Percentiles rank a stretch among this genome's conserved stretches.
These are phyloP conservation scores for Eupithecia tripunctaria DNA, from an alignment of 2,888 invertebrate species.

Conservation along the genomic window DNA sequence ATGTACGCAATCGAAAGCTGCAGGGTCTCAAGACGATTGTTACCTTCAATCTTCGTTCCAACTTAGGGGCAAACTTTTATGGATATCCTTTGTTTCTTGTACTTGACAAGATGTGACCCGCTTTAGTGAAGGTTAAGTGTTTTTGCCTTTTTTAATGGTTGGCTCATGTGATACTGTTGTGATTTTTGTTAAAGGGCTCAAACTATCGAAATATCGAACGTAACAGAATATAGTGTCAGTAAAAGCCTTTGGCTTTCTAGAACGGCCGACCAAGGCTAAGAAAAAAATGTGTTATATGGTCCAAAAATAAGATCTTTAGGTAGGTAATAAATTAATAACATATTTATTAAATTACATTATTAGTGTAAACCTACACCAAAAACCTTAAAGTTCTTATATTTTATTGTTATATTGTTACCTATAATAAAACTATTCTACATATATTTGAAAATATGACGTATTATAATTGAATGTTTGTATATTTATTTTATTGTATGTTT, in stretches of 20 bases:
- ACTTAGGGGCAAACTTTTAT: conserved; percentile 40
- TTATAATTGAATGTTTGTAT: no score
- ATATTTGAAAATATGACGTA: no score
- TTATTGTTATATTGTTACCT: no score
- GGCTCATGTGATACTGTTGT: neutral
- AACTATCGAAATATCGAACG: no score
- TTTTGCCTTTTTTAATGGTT: conserved; percentile 24
- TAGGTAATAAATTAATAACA: no score
- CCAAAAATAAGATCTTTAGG: neutral
- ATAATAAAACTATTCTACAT: no score
- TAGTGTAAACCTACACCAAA: no score
- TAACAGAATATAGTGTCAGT: neutral
- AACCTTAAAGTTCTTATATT: no score
- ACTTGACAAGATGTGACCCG: conserved; percentile 34
- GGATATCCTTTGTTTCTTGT: conserved; percentile 40
- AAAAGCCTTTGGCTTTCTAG: neutral
- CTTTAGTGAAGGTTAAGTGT: conserved; percentile 28
- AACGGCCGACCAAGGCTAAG: neutral
- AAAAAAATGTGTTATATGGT: neutral
- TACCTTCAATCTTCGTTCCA: conserved; percentile 44
- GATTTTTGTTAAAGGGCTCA: conserved; percentile 1
- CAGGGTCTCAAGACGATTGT: conserved; percentile 38
- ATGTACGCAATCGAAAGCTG: conserved; percentile 42
- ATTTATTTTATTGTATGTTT: no score
- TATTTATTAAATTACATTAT: no score